Evolutionary conservation across 2,113 vertebrate species (phyloP).

Genomic region (Laticauda laticaudata): DNA sequence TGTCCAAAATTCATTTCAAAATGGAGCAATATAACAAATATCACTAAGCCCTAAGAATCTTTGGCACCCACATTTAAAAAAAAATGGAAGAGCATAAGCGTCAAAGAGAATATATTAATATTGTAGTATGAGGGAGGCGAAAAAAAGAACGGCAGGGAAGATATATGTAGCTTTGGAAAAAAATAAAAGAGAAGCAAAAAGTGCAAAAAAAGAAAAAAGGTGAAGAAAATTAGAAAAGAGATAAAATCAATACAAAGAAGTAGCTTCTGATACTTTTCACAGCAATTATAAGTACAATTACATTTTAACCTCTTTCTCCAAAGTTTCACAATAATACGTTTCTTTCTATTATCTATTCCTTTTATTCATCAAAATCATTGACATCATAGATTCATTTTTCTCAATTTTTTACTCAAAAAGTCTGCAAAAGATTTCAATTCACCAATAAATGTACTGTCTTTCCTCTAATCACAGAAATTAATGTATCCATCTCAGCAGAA

Average conservation of each 20-base stretch:
- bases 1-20: background rate
- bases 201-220: background rate
- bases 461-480: background rate
- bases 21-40: background rate
- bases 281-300: background rate
- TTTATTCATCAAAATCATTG: background rate
- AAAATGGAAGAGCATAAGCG: background rate
- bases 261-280: background rate
- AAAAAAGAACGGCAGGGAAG: background rate
- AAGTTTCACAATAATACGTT: background rate
- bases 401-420: background rate
- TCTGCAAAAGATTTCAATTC: background rate
- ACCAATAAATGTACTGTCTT: background rate
- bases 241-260: background rate
- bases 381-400: background rate
- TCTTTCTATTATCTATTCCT: background rate
- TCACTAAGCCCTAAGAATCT: background rate
- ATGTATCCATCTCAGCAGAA: background rate
- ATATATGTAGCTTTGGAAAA: background rate
- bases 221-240: background rate
- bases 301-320: background rate
- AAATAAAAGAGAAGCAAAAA: background rate
- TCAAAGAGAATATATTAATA: background rate
- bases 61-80: background rate
- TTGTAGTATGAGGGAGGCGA: background rate